Evolutionary conservation across 2,888 invertebrate genomes (phyloP), one percentile per base, ranked within the genome.

Genomic region (Epirrhoe alternata): DNA sequence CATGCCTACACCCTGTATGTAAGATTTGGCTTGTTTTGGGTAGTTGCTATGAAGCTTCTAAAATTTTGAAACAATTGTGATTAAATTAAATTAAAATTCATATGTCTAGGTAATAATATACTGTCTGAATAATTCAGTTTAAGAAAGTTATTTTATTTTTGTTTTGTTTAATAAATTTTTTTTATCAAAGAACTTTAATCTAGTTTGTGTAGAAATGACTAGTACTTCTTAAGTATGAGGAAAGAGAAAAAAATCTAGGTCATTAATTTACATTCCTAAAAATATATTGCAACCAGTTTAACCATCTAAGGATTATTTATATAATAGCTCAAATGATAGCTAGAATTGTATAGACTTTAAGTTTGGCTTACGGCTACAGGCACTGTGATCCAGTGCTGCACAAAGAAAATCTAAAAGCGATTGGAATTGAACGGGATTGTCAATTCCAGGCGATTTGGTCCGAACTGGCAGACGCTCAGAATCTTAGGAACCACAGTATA

Each of bases 391-490:
- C 58, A 66, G 59, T 59, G 64, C 67, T 49, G 55, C 55, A 63
- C 55, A 61, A 56, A 61, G 60, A 51, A 68, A 68, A 57, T 61
- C 56, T 51, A 56, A 61, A 68, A 57, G 61, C 64, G 56, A 64
- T 64, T 61, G 54, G 68, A 65, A 70, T 64, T 60, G 70, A 65
- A 70, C 56, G 64, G 60, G 62, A 74, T 72, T 69, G 72, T 63
- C 73, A 70, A 74, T 72, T 72, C 69, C 61, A 69, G 60, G 66
- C 72, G 70, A 70, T 74, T 74, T 68, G 64, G 68, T 65, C 50
- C 64, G 68, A 69, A 52, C 67, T 62, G 51, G 68, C 66, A 58
- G 63, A 68, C 61, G 47, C 42, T 60, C 49, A 51, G 52, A 42
- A 55, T 54, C 50, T 55, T 17, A 33, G 24, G 53, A 38, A 16